Conservation (phyloP, 1,140 invertebrate genomes). For the Drosophila parabipectinata region DNA sequence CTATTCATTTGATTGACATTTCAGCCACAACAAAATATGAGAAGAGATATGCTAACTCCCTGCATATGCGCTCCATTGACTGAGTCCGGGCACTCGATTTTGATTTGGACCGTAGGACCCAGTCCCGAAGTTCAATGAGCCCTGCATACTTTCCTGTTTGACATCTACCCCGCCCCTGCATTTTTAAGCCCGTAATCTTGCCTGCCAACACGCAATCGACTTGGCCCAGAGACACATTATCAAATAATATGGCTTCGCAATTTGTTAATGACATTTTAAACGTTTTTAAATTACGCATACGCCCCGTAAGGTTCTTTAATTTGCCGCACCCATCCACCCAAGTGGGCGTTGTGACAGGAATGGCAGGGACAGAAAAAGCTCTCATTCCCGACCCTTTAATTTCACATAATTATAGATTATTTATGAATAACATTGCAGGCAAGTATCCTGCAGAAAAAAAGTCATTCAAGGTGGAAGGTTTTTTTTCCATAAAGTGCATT, state of each 20-base stretch:
- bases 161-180: not conserved
- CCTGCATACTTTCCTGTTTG: not conserved
- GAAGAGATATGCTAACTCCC: not conserved
- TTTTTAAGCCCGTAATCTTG: conserved; percentile 4
- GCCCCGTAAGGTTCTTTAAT: conserved; percentile 54
- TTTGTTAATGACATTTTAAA: conserved; percentile 79
- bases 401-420: conserved; percentile 29
- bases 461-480: too few species aligned
- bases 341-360: conserved; percentile 31
- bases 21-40: conserved; percentile 67
- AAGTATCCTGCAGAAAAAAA: not conserved
- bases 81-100: not conserved
- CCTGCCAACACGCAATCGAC: conserved; percentile 6
- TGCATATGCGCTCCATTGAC: not conserved
- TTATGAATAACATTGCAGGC: not conserved
- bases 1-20: conserved; percentile 76
- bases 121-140: conserved; percentile 33
- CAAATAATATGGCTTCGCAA: conserved; percentile 55
- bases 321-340: conserved; percentile 11
- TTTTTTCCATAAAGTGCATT: too few species aligned
- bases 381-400: conserved; percentile 11
- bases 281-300: conserved; percentile 75
- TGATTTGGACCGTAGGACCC: conserved; percentile 2
- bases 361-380: not conserved
- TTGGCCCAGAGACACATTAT: conserved; percentile 47